Evolutionary conservation across 2,888 invertebrate genomes (phyloP), one percentile per base, ranked within the genome.

Genomic region (Acleris cristana): DNA sequence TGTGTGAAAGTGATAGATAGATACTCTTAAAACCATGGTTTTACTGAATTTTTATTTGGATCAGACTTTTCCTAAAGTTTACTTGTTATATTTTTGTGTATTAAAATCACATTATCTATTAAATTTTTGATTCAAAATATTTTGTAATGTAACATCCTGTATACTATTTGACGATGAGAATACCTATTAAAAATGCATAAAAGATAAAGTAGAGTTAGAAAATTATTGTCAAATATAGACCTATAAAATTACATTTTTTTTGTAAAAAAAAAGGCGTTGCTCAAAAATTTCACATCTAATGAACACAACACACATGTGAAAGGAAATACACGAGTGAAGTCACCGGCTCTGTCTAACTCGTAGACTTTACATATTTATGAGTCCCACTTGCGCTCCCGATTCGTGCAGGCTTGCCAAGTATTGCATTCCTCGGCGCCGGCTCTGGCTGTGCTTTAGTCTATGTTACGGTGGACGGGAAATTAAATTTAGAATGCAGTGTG

Each of bases 341-440:
- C 55, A 19, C 40, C 34, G 55, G 34, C 40, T 54, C 18, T 54
- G 12, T 23, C 44, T 54, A 26, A 61, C 61, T 61, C 53, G n/a
- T 45, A 34, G 19, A 45, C 26, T 48, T 30, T 54, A 62, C 54
- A 62, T 54, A 62, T 62, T 54, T 62, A 62, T 62, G 45, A 62
- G 54, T 53, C 40, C 34, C 26, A 62, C 18, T 44, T 26, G 54
- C 45, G 26, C 19, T 21, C 45, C 26, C 18, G 18, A 53, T 53
- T 40, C 8, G 56, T 45, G 48, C 57, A 21, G 57, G 21, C 12
- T 40, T 48, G 57, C 45, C 57, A 23, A 23, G 57, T 26, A 58
- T 48, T 48, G 57, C 26, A 19, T 45, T 26, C 26, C 48, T 48
- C 57, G 26, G 23, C 19, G 21, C 34, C 18, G 30, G 1, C 19